Evolutionary conservation across 92 coral and sea anemone species (phyloP), one percentile per base, ranked within the genome.

Genomic region (Anthopleura xanthogrammica): DNA sequence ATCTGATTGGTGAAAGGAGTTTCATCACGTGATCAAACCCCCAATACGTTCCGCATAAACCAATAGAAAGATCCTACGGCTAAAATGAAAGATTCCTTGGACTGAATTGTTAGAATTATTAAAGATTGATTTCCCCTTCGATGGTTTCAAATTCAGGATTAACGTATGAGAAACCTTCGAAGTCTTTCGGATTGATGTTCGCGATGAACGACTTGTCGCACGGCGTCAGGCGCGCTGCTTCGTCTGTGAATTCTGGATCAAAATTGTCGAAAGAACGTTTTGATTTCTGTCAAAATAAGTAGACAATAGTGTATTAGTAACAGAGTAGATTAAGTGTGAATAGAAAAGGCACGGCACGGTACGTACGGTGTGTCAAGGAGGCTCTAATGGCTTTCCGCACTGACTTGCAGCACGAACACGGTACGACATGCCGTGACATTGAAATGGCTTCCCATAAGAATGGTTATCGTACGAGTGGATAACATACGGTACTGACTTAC

Each of bases 201-300:
- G 99, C 99, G 14, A 97, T 97, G 85, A 97, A 97, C 22, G 99
- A 95, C 89, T 97, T 97, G 90, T 97, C 99, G 50, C 98, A 97
- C 0, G 99, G 99, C 19, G 99, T 97, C 80, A 97, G 86, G 23
- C 99, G 91, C 8, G 99, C 99, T 6, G 99, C 99, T 78, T 97
- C 99, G 84, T 97, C 99, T 41, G 99, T 97, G 87, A 97, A 97
- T 77, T 97, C 99, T 1, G 98, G 97, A 80, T 97, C 99, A 81
- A 97, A 97, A 90, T 97, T 97, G 92, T 97, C 98, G 66, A 97
- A 97, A 3, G 99, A 97, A 52, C 99, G 95, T 85, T 97, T 97
- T 83, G 99, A 97, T 97, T 94, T 94, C 99, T 97, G 85, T 50
- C 79, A 41, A 58, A 39, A 70, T 64, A 72, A 72, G 75, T 16